Conservation (phyloP, 2,888 invertebrate genomes). For the Argyra leucocephala region DNA sequence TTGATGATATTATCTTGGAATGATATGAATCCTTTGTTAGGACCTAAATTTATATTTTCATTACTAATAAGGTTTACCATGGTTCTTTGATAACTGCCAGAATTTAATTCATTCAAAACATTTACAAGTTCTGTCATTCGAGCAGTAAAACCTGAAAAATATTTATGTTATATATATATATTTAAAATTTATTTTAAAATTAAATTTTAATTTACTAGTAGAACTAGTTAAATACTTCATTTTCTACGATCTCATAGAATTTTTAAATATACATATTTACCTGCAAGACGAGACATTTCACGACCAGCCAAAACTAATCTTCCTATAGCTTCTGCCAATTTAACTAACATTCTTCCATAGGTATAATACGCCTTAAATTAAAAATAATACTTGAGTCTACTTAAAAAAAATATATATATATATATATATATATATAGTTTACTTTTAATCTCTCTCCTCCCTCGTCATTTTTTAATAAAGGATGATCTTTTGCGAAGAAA, state of each 20-base stretch:
- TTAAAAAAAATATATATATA: background rate
- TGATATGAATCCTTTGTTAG: slow-evolving; percentile 69
- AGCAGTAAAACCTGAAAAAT: slow-evolving; percentile 65
- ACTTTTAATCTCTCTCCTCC: slow-evolving; percentile 75
- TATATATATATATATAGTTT: background rate
- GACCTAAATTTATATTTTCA: slow-evolving; percentile 44
- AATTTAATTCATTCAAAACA: slow-evolving; percentile 74
- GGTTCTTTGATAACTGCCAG: slow-evolving; percentile 58
- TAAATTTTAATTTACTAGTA: too few species aligned
- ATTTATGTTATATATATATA: too few species aligned
- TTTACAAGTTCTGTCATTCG: slow-evolving; percentile 80
- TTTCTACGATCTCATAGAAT: background rate
- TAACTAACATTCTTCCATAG: slow-evolving; percentile 69
- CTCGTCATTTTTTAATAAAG: slow-evolving; percentile 53
- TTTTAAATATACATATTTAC: slow-evolving; percentile 38
- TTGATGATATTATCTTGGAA: slow-evolving; percentile 81
- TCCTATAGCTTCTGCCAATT: slow-evolving; percentile 95
- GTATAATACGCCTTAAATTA: slow-evolving; percentile 76
- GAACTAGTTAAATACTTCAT: too few species aligned
- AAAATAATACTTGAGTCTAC: background rate
- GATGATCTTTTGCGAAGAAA: slow-evolving; percentile 71
- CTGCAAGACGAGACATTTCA: slow-evolving; percentile 87
- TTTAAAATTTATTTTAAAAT: too few species aligned
- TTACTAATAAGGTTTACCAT: slow-evolving; percentile 45
- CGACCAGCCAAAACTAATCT: slow-evolving; percentile 88